phyloP scores from a whole-genome alignment of 2,113 vertebrate genomes.

The Rissa tridactyla region DNA sequence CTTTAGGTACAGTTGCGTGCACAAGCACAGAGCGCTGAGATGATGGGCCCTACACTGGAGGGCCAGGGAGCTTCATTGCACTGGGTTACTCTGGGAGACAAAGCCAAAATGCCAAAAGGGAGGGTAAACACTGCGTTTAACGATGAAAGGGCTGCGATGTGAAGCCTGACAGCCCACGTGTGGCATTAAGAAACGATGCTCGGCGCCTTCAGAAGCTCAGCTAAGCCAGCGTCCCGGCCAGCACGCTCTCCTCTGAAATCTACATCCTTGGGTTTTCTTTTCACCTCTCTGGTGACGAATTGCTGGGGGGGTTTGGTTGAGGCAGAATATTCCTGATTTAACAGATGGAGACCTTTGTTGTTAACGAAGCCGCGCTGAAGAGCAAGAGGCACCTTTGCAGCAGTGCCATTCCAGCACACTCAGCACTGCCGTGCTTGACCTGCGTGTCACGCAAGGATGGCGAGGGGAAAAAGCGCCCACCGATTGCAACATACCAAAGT shows the following conservation, averaged over 20 bases:
- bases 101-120: background rate
- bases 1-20: background rate
- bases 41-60: background rate
- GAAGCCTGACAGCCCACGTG: background rate
- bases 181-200: background rate
- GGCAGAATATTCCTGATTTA: background rate
- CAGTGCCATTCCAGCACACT: background rate
- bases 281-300: background rate
- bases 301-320: background rate
- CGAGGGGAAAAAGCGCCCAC: background rate
- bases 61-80: background rate
- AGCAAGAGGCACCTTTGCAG: background rate
- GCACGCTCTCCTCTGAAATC: background rate
- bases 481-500: accelerated
- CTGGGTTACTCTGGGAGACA: background rate
- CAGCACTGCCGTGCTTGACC: background rate
- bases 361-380: background rate
- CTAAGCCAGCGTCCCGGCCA: background rate
- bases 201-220: background rate
- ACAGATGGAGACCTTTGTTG: background rate
- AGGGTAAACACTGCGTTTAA: background rate
- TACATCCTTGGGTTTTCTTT: background rate
- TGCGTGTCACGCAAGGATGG: background rate
- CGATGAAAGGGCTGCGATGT: background rate
- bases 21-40: background rate